Conservation (phyloP, 2,113 vertebrate species). For the Lucifuga dentata region DNA sequence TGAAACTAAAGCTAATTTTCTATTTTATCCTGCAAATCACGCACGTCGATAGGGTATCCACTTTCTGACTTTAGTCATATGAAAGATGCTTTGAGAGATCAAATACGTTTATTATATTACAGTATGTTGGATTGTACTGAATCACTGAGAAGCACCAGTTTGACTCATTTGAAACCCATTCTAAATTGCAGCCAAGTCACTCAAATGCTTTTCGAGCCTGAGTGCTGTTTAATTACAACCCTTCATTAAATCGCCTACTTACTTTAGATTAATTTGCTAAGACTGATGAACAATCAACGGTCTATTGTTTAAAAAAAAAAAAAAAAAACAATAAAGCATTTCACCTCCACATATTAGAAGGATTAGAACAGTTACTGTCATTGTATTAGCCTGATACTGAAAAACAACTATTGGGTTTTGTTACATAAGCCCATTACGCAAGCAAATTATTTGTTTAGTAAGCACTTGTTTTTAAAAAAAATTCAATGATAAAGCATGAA, state of each 20-base stretch:
- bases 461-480: conserved; percentile 18
- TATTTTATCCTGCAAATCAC: too few relatives aligned
- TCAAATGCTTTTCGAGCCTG: neutral
- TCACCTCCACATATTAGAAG: conserved; percentile 27
- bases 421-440: conserved; percentile 46
- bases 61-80: too few relatives aligned
- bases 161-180: neutral
- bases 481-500: conserved; percentile 1
- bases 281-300: conserved; percentile 6
- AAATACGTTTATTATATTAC: too few relatives aligned
- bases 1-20: too few relatives aligned
- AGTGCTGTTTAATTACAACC: conserved; percentile 9
- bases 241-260: conserved; percentile 11
- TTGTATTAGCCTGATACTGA: conserved; percentile 25
- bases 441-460: conserved; percentile 32
- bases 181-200: neutral
- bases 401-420: conserved; percentile 22
- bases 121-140: too few relatives aligned
- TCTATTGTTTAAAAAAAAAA: conserved; percentile 4
- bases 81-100: too few relatives aligned
- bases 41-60: too few relatives aligned
- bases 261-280: conserved; percentile 7
- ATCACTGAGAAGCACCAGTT: neutral
- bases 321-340: conserved; percentile 25
- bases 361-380: conserved; percentile 8